Evolutionary conservation across 2,797 vertebrate species (phyloP), one percentile per base, ranked within the genome.

Genomic region (Gastrophryne carolinensis): DNA sequence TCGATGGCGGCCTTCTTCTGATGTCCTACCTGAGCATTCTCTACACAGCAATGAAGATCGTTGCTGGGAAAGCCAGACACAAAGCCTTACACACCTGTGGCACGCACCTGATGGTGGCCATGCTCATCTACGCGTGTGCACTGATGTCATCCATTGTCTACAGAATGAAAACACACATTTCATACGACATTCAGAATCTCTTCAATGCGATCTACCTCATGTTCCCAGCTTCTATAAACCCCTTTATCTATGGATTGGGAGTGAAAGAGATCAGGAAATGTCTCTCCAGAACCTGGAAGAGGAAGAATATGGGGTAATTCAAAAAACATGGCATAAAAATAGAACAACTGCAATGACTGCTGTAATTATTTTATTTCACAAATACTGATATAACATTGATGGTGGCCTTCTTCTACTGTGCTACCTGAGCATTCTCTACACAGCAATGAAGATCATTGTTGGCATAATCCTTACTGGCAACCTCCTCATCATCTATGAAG

Each of bases 81-180:
- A 83, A 83, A 72, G 81, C 79, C 53, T 52, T 80, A 1, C 67
- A 75, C 30, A 86, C 80, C 7, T 85, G 80, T 15, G 74, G 79
- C 35, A 80, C 82, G n/a, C 81, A 82, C 41, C 69, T 80, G 24
- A 23, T 68, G 26, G 79, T 80, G 63, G 72, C 80, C 64, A 57
- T 82, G 41, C 44, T 79, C 0, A 1, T 83, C 30, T 82, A 81
- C 24, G 44, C 41, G 1, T 80, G 75, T 13, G 70, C 72, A 15
- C 52, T 85, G 7, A 69, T 81, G 26, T 79, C 80, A 1, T 83
- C 84, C 21, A 61, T 83, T 0, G n/a, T 68, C 63, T 83, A 37
- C 35, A 53, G 10, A 0, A 15, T 67, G 12, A 76, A 57, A 13
- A 66, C 1, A 12, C 21, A 69, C 0, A 37, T 79, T 21, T 83